Percentiles rank a stretch among this genome's conserved stretches.
phyloP scores from a whole-genome alignment of 2,797 vertebrate species.

The Enteromius treurensis region DNA sequence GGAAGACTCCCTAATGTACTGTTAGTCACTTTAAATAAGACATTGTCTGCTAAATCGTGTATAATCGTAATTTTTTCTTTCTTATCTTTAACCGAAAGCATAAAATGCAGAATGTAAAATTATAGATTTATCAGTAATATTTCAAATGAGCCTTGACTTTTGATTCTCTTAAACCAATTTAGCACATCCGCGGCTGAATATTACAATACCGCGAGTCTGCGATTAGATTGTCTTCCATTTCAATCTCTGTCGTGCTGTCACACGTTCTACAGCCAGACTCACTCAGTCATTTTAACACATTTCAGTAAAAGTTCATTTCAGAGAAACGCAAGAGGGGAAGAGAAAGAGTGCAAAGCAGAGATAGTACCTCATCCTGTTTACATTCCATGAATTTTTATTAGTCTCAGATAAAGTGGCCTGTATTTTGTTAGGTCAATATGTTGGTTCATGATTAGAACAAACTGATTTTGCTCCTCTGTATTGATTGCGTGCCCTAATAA shows the following conservation, averaged over 20 bases:
- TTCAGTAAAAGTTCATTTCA: slow-evolving; percentile 26
- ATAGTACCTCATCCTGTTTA: slow-evolving; percentile 64
- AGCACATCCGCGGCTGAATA: neutral
- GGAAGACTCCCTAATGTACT: neutral
- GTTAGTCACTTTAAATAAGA: slow-evolving; percentile 27
- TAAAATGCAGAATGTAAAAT: slow-evolving; percentile 17
- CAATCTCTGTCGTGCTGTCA: slow-evolving; percentile 22
- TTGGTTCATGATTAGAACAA: slow-evolving; percentile 77
- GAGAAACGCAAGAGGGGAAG: slow-evolving; percentile 3
- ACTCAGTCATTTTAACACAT: slow-evolving; percentile 29
- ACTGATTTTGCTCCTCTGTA: slow-evolving; percentile 70
- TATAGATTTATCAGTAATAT: slow-evolving; percentile 57
- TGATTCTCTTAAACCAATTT: slow-evolving; percentile 74
- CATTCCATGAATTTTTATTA: slow-evolving; percentile 79
- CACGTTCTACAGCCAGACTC: slow-evolving; percentile 9
- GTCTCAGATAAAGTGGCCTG: slow-evolving; percentile 70
- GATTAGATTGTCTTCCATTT: slow-evolving; percentile 38
- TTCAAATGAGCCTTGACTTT: slow-evolving; percentile 76
- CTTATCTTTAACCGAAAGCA: slow-evolving; percentile 6
- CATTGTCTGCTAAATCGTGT: slow-evolving; percentile 15
- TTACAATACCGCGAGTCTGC: slow-evolving; percentile 3
- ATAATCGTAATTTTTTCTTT: neutral
- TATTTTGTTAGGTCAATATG: slow-evolving; percentile 76
- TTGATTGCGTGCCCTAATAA: slow-evolving; percentile 70
- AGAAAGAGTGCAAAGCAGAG: slow-evolving; percentile 59